A percentile compares a stretch with the other conserved stretches of the same genome.
These are phyloP conservation scores for Lycaena phlaeas DNA, from an alignment of 2,888 invertebrate species.

Conservation along the genomic window DNA sequence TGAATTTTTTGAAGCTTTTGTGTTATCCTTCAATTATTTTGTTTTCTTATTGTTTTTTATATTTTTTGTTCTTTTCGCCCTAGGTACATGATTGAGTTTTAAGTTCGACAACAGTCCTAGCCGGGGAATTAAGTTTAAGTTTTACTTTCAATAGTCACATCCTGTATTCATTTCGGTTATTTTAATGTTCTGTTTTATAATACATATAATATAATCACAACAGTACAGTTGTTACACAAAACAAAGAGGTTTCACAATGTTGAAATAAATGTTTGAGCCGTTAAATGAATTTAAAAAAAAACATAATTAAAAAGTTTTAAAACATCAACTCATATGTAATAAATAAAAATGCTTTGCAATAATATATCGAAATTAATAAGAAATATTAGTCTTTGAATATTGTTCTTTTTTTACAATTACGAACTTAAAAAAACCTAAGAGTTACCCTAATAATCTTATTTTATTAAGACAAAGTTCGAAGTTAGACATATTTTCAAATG, in stretches of 20 bases:
- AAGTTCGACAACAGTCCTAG: constrained; percentile 21
- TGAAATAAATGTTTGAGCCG: constrained; percentile 2
- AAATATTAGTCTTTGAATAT: too few species aligned
- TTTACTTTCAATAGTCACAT: constrained; percentile 54
- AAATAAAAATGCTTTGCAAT: too few species aligned
- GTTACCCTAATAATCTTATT: too few species aligned
- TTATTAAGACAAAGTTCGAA: too few species aligned
- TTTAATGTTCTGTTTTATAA: constrained; percentile 9
- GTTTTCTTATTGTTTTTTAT: constrained; percentile 19
- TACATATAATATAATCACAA: constrained; percentile 12
- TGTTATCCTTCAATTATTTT: too few species aligned
- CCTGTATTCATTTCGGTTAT: constrained; percentile 24
- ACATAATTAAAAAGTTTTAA: too few species aligned
- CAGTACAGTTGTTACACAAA: neutral
- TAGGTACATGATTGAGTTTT: constrained; percentile 70
- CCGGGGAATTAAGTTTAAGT: constrained; percentile 19
- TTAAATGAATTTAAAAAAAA: too few species aligned
- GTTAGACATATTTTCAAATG: too few species aligned
- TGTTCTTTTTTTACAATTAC: too few species aligned
- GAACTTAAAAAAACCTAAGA: too few species aligned
- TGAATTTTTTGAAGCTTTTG: neutral
- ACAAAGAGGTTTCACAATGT: neutral
- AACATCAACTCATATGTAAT: neutral
- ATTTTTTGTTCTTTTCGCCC: constrained; percentile 24
- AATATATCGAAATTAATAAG: too few species aligned